phyloP scores from a whole-genome alignment of 2,113 vertebrate genomes.

The Indicator indicator region DNA sequence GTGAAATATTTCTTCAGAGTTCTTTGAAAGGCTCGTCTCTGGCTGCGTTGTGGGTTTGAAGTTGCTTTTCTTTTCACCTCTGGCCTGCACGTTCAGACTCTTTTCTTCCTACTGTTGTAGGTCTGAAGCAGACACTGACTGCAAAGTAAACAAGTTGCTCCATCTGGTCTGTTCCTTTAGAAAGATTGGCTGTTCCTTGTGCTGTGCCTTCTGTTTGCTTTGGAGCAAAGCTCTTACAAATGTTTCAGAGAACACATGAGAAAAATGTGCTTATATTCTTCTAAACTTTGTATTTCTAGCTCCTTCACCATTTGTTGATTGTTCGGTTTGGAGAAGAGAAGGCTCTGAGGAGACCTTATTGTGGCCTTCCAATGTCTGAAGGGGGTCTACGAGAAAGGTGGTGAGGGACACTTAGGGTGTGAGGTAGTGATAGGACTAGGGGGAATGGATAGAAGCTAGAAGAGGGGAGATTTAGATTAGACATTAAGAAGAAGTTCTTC shows the following conservation, averaged over 20 bases:
- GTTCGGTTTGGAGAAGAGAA: too few relatives aligned
- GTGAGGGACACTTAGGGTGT: too few relatives aligned
- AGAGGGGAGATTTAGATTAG: too few relatives aligned
- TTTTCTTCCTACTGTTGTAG: neutral
- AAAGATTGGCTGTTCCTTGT: neutral
- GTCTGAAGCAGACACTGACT: neutral
- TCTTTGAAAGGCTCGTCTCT: neutral
- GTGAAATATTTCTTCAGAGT: neutral
- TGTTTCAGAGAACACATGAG: neutral
- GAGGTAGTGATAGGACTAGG: too few relatives aligned
- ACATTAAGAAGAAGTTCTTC: too few relatives aligned
- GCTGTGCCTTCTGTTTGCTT: neutral
- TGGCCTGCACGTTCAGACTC: neutral
- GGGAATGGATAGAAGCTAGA: too few relatives aligned
- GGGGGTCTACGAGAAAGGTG: too few relatives aligned
- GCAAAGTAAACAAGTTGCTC: constrained; percentile 16
- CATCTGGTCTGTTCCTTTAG: neutral
- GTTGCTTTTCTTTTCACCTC: neutral
- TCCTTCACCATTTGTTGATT: neutral
- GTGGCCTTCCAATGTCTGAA: too few relatives aligned
- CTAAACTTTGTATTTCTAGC: neutral
- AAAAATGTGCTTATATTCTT: neutral
- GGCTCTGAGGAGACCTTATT: too few relatives aligned
- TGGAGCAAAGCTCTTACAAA: neutral
- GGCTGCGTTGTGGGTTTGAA: neutral